Evolutionary conservation across 2,797 vertebrate genomes (phyloP).

Genomic region (Notolabrus celidotus): DNA sequence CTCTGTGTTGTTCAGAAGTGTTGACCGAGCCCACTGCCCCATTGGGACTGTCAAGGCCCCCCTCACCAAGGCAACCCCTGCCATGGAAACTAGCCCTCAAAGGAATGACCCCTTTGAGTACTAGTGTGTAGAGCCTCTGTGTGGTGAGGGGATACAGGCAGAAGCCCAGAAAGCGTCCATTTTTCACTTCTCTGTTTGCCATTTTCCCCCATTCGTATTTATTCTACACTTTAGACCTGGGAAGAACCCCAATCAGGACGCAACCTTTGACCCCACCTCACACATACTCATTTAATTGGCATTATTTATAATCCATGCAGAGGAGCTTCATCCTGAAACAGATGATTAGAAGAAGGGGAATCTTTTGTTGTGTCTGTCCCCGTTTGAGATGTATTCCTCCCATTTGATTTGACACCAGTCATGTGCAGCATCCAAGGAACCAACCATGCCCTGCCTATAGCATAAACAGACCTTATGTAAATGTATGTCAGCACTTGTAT

Average conservation of each 20-base stretch:
- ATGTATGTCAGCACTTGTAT: background rate
- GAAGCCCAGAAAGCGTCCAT: conserved; percentile 14
- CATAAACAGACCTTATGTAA: background rate
- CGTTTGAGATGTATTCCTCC: background rate
- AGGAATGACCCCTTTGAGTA: conserved; percentile 72
- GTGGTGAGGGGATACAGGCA: conserved; percentile 38
- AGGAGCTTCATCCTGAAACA: background rate
- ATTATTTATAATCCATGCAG: background rate
- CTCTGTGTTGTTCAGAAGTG: conserved; percentile 59
- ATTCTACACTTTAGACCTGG: background rate
- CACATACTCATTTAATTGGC: conserved; percentile 3
- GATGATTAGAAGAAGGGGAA: background rate
- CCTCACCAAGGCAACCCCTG: conserved; percentile 79
- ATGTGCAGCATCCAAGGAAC: background rate
- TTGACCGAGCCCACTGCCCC: conserved; percentile 58
- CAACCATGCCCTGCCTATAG: background rate
- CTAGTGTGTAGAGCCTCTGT: conserved; percentile 49
- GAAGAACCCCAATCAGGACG: background rate
- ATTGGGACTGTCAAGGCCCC: conserved; percentile 64
- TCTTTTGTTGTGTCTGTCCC: background rate
- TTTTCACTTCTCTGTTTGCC: background rate
- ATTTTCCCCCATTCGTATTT: background rate
- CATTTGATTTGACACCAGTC: too few species aligned
- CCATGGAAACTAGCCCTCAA: conserved; percentile 81
- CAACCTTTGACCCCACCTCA: conserved; percentile 23